Evolutionary conservation across 2,888 invertebrate species (phyloP), one percentile per base, ranked within the genome.

Genomic region (Trissoscelio sp.): DNA sequence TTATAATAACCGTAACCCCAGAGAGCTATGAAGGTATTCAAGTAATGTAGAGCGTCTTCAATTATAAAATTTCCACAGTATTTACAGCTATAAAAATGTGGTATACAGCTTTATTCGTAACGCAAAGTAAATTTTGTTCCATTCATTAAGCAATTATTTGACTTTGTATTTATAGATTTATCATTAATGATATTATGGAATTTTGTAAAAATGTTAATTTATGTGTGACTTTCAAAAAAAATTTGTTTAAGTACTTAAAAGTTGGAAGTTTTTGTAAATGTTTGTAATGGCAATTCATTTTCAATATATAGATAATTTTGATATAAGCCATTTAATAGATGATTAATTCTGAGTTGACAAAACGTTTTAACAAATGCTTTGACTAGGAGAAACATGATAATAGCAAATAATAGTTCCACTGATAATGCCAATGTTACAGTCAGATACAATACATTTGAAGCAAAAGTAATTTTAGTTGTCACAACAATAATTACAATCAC

Each of bases 61-160:
- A 44, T 62, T 44, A 44, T 44, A 39, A 44, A 42, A 62, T 48
- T 11, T 48, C n/a, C 24, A 48, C n/a, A 48, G 3, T 48, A 48
- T 48, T 48, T 48, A 48, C 48, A 24, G 48, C 4, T 9, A 48
- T 24, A 24, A 48, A 48, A 24, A 48, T 48, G 16, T 14, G 20
- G 3, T 18, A 44, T 9, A 44, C 18, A 44, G 9, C 18, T 20
- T 44, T 44, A 44, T 44, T 44, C 9, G 12, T 44, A 11, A 20
- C 18, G 44, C 44, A 44, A 3, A 0, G 18, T 9, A 44, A 44
- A 44, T 44, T 44, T 44, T 44, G 42, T 14, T 42, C 7, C 42
- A 42, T 42, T 42, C 12, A 42, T 42, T 14, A 14, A 14, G 14
- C 14, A 42, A 16, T 6, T n/a, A 11, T 7, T 37, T 37, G 3